A percentile compares a stretch with the other conserved stretches of the same genome.
Evolutionary conservation across 2,113 vertebrate species (phyloP).

Genomic region (Zosterops lateralis): DNA sequence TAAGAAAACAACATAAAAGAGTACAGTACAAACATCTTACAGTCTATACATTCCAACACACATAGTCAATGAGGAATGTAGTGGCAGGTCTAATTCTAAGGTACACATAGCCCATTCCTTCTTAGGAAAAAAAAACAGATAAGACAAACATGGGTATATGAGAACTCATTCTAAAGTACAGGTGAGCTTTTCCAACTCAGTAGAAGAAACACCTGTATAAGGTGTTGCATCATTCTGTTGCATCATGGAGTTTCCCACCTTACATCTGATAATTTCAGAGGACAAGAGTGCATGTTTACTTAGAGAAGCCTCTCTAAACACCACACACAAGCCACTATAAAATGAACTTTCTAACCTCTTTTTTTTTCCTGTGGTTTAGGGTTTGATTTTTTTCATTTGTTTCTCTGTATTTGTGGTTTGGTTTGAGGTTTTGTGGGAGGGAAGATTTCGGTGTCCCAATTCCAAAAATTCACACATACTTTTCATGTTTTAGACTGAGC

Average conservation of each 20-base stretch:
- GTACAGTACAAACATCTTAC: background rate
- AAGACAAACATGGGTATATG: background rate
- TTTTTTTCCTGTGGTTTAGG: background rate
- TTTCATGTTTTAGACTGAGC: background rate
- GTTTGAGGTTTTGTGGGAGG: background rate
- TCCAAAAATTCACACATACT: background rate
- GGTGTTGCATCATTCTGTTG: background rate
- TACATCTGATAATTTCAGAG: background rate
- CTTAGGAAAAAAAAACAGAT: background rate
- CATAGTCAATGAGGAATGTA: background rate
- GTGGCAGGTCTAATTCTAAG: background rate
- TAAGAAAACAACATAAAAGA: background rate
- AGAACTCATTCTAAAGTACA: background rate
- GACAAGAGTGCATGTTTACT: background rate
- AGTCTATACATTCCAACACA: background rate
- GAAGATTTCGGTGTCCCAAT: background rate
- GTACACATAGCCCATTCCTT: background rate
- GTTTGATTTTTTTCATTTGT: background rate
- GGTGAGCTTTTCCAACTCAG: background rate
- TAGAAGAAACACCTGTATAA: background rate
- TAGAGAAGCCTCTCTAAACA: background rate
- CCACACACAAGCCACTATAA: background rate
- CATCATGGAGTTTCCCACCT: background rate
- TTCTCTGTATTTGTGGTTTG: background rate
- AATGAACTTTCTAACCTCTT: background rate